Evolutionary conservation across 2,797 vertebrate species (phyloP), one percentile per base, ranked within the genome.

Genomic region (Lateolabrax maculatus): DNA sequence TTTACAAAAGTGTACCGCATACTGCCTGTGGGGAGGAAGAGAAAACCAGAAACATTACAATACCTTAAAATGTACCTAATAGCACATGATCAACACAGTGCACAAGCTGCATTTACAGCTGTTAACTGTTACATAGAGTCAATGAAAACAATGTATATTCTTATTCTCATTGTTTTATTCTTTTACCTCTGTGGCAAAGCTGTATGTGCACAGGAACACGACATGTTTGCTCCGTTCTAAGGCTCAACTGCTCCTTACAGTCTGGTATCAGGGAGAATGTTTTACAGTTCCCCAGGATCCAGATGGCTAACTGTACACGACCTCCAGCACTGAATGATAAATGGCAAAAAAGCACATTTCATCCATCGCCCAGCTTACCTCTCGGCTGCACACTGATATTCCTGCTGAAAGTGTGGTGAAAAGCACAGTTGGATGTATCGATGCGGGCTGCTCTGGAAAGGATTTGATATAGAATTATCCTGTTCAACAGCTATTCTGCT

Each of bases 271-370:
- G 91, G 89, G 88, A 92, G 89, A 92, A 89, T 94, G 94, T 94
- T 95, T 93, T 95, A 95, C 94, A 93, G 92, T 94, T 94, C 91
- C 93, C 92, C 87, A 48, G 89, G 92, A 95, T 93, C 94, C 93
- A 93, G 91, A 93, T 92, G 92, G 94, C 95, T 94, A 95, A 95
- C 94, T 94, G 95, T 94, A 94, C 93, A 92, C 90, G 86, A 95
- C 95, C 95, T 92, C 94, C 93, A 92, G 94, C 94, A 49, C 91
- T 89, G 92, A 93, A 94, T 95, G 95, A 95, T 95, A 93, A 95
- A 96, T 94, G 93, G 93, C 90, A 87, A 93, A 92, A 92, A 91
- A 93, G 90, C 87, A 66, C 91, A 89, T 94, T 93, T 92, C 95
- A 95, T 94, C 93, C 92, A 94, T 93, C 84, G 92, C 86, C 87